Percentiles rank a stretch among this genome's conserved stretches.
Evolutionary conservation across 2,888 invertebrate genomes (phyloP).

Genomic region (Thumatha senex): DNA sequence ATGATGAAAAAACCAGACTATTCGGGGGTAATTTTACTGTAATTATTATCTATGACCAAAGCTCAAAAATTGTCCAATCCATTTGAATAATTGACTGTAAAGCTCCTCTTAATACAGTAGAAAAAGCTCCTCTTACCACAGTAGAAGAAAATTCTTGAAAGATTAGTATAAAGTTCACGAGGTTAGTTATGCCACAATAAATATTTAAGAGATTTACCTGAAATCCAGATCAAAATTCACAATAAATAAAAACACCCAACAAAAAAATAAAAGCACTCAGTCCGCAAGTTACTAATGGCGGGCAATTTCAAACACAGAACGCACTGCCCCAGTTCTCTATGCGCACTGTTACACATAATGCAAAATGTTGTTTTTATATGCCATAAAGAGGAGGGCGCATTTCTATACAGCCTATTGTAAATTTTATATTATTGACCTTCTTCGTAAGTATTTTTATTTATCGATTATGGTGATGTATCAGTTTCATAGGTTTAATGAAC

Average conservation of each 20-base stretch:
- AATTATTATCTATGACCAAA: too few species aligned
- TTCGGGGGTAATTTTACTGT: too few species aligned
- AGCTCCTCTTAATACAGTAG: too few species aligned
- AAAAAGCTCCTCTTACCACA: too few species aligned
- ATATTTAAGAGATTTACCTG: constrained; percentile 5
- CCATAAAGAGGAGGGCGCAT: constrained; percentile 48
- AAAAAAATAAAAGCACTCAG: constrained; percentile 30
- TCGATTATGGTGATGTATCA: constrained; percentile 9
- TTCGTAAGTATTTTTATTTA: constrained; percentile 11
- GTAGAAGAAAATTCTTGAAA: too few species aligned
- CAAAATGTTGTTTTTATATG: constrained; percentile 67
- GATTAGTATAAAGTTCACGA: too few species aligned
- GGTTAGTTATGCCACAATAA: too few species aligned
- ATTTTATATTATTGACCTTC: constrained; percentile 11
- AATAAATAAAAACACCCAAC: constrained; percentile 7
- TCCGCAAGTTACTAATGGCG: constrained; percentile 45
- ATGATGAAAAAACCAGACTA: too few species aligned
- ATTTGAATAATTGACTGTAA: too few species aligned
- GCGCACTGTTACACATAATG: constrained; percentile 62
- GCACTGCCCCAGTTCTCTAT: constrained; percentile 50
- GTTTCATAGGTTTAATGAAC: constrained; percentile 5
- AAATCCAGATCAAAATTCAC: constrained; percentile 11
- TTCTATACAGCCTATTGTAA: constrained; percentile 47
- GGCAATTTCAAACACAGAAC: constrained; percentile 30
- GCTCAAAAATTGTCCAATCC: too few species aligned